These are phyloP conservation scores for Limnephilus auricula DNA, from an alignment of 2,888 invertebrate genomes.

Conservation along the genomic window DNA sequence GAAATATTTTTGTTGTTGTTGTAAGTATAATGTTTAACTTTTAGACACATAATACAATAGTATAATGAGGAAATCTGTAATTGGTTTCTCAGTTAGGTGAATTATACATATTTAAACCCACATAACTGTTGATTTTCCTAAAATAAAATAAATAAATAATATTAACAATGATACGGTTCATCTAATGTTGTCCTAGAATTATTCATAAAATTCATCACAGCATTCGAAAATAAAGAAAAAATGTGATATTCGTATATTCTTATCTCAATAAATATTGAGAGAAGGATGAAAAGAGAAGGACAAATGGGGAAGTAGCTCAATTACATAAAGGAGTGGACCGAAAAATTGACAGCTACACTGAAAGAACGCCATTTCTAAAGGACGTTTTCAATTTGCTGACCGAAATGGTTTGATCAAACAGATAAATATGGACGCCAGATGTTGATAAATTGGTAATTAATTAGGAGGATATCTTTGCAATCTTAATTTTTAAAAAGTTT, in stretches of 20 bases:
- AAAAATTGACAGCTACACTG: not conserved
- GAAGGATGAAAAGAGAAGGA: not conserved
- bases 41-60: too few relatives aligned
- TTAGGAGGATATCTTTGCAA: not conserved
- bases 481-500: too few relatives aligned
- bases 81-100: too few relatives aligned
- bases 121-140: too few relatives aligned
- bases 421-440: not conserved
- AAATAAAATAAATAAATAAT: too few relatives aligned
- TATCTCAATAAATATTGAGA: not conserved
- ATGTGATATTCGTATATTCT: not conserved
- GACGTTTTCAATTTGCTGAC: not conserved
- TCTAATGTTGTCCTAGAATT: not conserved
- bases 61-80: too few relatives aligned
- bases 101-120: too few relatives aligned
- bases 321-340: not conserved
- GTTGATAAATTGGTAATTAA: not conserved
- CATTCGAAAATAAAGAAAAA: not conserved
- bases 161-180: not conserved
- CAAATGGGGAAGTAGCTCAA: not conserved
- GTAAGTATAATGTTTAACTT: too few relatives aligned
- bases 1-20: too few relatives aligned
- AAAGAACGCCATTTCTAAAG: constrained; percentile 2
- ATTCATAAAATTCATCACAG: not conserved
- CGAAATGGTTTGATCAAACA: not conserved